Base-by-base conservation (phyloP, 2,888 invertebrate genomes). In the Megamerina dolium region DNA sequence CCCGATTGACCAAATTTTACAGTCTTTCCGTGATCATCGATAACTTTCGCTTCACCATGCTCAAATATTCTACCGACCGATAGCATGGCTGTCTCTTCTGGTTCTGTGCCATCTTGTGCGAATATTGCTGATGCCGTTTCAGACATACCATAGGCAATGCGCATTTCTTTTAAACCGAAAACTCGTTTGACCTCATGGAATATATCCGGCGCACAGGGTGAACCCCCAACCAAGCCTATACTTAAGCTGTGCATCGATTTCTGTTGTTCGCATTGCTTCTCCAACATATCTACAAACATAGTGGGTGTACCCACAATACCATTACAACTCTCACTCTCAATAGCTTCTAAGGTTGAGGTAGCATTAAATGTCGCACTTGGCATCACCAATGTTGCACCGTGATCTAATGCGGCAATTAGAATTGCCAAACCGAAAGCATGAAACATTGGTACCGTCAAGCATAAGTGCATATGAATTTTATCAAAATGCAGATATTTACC, bases 391-490 rank as follows among this genome's bases (percentile, higher is more conserved):
- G 82, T 79, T 1, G 74, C 62, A 2, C 82, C 83, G 59, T 76
- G 73, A 27, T 79, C 74, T 9, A 85, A 58, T 12, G 74, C 73
- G 2, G 73, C 67, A 4, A 81, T 55, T 20, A 80, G 68, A 0
- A 79, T 80, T 2, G 81, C 75, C 53, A 82, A 77, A 1, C 87
- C 89, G 64, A 83, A 87, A 17, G 82, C 85, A 63, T 91, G 91
- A 63, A 87, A 89, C 34, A 87, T 74, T 0, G 88, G 88, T 10
- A 85, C 81, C 56, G 83, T 81, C 2, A 76, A 51, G 43, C 77
- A 78, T 39, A 75, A 64, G 48, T 55, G 73, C 8, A 74, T 72
- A 0, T 43, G 37, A 0, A 13, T 48, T 0, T 74, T 46, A 41
- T 73, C 70, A n/a, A 66, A 57, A 47, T 76, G 61, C 34, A 52